Evolutionary conservation across 2,113 vertebrate genomes (phyloP).

Genomic region (Cephalopholis sonnerati): DNA sequence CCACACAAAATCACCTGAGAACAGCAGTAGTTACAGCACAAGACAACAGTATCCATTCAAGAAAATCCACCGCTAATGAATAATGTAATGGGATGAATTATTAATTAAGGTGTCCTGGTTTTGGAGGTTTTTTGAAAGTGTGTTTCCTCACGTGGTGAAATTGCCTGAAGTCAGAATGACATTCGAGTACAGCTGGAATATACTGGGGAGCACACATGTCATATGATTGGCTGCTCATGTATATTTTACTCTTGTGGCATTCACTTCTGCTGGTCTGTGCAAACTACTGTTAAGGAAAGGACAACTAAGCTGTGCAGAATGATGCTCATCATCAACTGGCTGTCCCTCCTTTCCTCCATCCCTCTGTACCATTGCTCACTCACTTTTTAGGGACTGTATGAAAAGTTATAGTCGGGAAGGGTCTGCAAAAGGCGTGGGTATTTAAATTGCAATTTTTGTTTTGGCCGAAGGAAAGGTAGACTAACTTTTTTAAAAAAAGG

Average conservation of each 20-base stretch:
- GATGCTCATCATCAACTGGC: background rate
- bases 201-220: slow-evolving; percentile 25
- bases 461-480: background rate
- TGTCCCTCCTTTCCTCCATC: background rate
- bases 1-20: slow-evolving; percentile 40
- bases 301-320: background rate
- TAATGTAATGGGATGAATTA: slow-evolving; percentile 77
- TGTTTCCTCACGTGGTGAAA: slow-evolving; percentile 36
- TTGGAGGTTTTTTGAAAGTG: slow-evolving; percentile 41
- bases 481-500: background rate
- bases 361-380: background rate
- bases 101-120: slow-evolving; percentile 76
- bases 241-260: slow-evolving; percentile 55
- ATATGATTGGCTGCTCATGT: slow-evolving; percentile 28
- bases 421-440: too few species aligned
- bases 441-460: background rate
- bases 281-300: slow-evolving; percentile 5
- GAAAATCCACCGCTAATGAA: slow-evolving; percentile 65
- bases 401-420: too few species aligned
- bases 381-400: background rate
- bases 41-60: slow-evolving; percentile 59
- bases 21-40: slow-evolving; percentile 10
- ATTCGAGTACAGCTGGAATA: slow-evolving; percentile 19
- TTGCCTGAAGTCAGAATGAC: slow-evolving; percentile 39
- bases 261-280: slow-evolving; percentile 8